Conservation (phyloP, 2,797 vertebrate genomes). For the Danio tinwini region DNA sequence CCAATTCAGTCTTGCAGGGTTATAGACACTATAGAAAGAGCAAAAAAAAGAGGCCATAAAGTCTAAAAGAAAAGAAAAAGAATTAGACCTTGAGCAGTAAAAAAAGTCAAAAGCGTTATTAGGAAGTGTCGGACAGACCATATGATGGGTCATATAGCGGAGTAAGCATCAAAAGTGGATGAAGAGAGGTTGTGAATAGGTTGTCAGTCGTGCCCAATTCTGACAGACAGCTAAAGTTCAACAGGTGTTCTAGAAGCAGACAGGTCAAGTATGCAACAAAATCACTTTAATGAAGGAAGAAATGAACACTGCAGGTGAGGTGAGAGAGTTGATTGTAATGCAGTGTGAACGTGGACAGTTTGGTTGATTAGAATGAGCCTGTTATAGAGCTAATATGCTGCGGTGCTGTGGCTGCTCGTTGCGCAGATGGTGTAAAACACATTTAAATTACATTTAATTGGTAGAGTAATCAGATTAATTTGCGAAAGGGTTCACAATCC, state of each 20-base stretch:
- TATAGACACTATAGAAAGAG: slow-evolving; percentile 41
- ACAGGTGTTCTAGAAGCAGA: neutral
- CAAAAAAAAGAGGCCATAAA: slow-evolving; percentile 10
- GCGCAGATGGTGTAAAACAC: slow-evolving; percentile 1
- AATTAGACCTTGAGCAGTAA: slow-evolving; percentile 13
- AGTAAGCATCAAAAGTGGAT: neutral
- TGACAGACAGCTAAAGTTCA: neutral
- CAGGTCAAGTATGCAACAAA: neutral
- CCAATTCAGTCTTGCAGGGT: slow-evolving; percentile 54
- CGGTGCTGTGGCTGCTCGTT: neutral
- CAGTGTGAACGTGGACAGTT: neutral
- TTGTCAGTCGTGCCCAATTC: neutral
- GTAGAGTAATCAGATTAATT: slow-evolving; percentile 10
- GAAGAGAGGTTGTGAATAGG: neutral
- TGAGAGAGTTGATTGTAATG: neutral
- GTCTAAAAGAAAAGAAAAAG: neutral
- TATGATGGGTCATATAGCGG: neutral
- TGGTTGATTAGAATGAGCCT: neutral
- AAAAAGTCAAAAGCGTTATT: neutral
- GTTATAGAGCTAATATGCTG: neutral
- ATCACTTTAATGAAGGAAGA: neutral
- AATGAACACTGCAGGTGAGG: neutral
- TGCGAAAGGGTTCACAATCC: slow-evolving; percentile 28
- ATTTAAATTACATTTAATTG: slow-evolving; percentile 25
- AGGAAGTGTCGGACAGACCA: neutral